Base-by-base conservation (phyloP, 35 echinoderm and acorn worm genomes). In the Ptychodera flava region DNA sequence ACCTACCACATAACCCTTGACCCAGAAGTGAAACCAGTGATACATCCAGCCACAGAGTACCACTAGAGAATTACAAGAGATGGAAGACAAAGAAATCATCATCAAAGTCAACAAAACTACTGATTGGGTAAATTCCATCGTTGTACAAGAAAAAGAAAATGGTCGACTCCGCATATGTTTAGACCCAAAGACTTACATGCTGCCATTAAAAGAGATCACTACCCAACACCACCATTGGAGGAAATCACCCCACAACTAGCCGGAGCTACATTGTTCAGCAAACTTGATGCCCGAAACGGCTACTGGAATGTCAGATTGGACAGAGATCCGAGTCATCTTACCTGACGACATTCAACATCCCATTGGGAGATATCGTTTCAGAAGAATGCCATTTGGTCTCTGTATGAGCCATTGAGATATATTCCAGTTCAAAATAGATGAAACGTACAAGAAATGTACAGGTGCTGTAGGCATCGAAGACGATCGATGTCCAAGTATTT, bases 91-190 rank as follows among this genome's bases (percentile, higher is more conserved):
- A n/a, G n/a, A n/a, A n/a, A n/a, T n/a, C n/a, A n/a, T n/a, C n/a
- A n/a, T n/a, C n/a, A n/a, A n/a, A 31, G 88, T 93, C 0, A 93
- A 78, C 0, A 35, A 94, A 77, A 88, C 92, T 80, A 94, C 92
- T 77, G 92, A 94, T 78, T 94, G 92, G 92, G 89, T 94, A 37
- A 85, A 75, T 28, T 87, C 36, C 31, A 33, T 94, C n/a, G 81
- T 86, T 33, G 78, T 53, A 33, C 30, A 36, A 28, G 35, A 52
- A 35, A 84, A 87, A 34, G 27, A 53, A 28, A 94, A 91, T 86
- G 93, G 93, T n/a, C n/a, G n/a, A 89, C 37, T 83, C 75, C 78
- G 89, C 27, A 76, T 94, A 34, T 94, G 89, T 37, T 79, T 91
- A 1, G 93, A 94, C 32, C 89, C 89, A 91, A 88, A 36, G 86